Evolutionary conservation across 2,888 invertebrate genomes (phyloP).

Genomic region (Agrotis puta): DNA sequence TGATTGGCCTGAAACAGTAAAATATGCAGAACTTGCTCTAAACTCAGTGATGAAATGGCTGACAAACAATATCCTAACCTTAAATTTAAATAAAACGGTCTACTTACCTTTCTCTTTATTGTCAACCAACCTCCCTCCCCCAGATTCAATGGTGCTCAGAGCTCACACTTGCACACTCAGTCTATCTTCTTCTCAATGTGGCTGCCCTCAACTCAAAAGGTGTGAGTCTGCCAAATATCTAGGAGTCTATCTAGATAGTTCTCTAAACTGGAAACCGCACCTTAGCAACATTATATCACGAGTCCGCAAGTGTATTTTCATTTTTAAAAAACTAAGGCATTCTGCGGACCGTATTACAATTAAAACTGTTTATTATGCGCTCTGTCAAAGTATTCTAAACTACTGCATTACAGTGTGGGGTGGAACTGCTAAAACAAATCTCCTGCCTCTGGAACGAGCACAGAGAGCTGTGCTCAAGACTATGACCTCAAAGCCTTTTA

Average conservation of each 20-base stretch:
- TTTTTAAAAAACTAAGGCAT: not conserved
- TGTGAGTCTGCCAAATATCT: constrained; percentile 6
- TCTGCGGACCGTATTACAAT: too few species aligned
- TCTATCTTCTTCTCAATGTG: not conserved
- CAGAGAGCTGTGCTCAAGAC: too few species aligned
- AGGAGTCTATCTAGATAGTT: constrained; percentile 2
- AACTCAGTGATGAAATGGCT: constrained; percentile 20
- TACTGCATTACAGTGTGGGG: too few species aligned
- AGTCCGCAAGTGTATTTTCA: constrained; percentile 3
- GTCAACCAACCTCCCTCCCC: not conserved
- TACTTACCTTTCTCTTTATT: constrained; percentile 7
- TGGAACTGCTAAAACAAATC: too few species aligned
- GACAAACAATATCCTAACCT: not conserved
- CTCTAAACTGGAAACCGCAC: constrained; percentile 1
- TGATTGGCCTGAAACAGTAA: constrained; percentile 3
- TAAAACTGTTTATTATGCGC: too few species aligned
- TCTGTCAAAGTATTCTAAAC: too few species aligned
- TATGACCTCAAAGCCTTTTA: too few species aligned
- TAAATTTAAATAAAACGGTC: constrained; percentile 10
- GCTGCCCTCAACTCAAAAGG: not conserved
- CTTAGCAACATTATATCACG: not conserved
- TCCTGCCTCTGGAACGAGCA: too few species aligned
- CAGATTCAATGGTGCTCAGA: constrained; percentile 1
- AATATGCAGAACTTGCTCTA: constrained; percentile 8
- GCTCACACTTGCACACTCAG: not conserved